Evolutionary conservation across 2,113 vertebrate genomes (phyloP), one percentile per base, ranked within the genome.

Genomic region (Meleagris gallopavo): DNA sequence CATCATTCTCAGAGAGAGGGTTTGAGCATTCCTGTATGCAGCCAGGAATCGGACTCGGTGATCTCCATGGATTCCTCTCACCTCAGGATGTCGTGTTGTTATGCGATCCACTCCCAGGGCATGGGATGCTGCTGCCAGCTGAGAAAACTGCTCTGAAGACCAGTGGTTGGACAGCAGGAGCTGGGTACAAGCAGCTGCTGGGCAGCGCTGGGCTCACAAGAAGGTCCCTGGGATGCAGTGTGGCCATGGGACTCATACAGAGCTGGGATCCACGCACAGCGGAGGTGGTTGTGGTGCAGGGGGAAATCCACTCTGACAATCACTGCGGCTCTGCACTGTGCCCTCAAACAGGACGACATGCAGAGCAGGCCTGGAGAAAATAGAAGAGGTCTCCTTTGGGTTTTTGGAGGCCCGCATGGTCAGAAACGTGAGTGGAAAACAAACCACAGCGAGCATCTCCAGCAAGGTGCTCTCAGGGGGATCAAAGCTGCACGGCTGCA

Each of bases 171-270:
- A 4, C 55, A 8, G 58, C 61, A 38, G 29, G 50, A 5, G 21
- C 1, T 0, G 2, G 34, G 48, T 29, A 15, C 30, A 0, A 48
- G 25, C 4, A 5, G 21, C 3, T 11, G 5, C 74, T n/a, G 10
- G 71, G 57, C 55, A 40, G 27, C 1, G 30, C 46, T 65, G 71
- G 46, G 46, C 46, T 48, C 0, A 1, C 16, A 10, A 29, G 54
- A 8, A 16, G 9, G 8, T 17, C 50, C 24, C 0, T 3, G 21
- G 57, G 41, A 7, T 4, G 57, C 15, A 2, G 32, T 0, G 10
- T 6, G 19, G 66, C 61, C 65, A 61, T 34, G 38, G 74, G 66
- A 24, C 24, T 22, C 17, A 15, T 3, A 4, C 0, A 0, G 66
- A 9, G 1, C 70, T 58, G 52, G 57, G 27, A 48, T 66, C 21